These are phyloP conservation scores for Aspidiotus rigidus DNA, from an alignment of 2,888 invertebrate genomes.

Conservation along the genomic window DNA sequence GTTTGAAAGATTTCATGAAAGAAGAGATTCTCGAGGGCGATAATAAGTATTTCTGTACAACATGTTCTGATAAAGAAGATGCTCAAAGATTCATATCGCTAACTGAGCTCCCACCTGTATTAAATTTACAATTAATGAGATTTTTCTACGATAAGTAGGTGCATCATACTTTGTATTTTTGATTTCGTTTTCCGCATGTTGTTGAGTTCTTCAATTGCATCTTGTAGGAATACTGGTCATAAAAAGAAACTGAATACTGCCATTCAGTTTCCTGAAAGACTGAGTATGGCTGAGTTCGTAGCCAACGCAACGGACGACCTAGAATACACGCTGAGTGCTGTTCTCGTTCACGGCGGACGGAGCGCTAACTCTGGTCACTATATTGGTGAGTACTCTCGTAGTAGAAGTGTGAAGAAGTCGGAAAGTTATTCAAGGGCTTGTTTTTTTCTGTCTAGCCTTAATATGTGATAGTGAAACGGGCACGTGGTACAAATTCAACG, in stretches of 20 bases:
- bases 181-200: neutral
- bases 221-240: slow-evolving; percentile 47
- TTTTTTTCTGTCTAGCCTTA: slow-evolving; percentile 44
- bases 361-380: slow-evolving; percentile 60
- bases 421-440: neutral
- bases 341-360: slow-evolving; percentile 56
- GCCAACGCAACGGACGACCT: slow-evolving; percentile 40
- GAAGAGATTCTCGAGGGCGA: slow-evolving; percentile 52
- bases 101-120: slow-evolving; percentile 49
- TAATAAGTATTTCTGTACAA: slow-evolving; percentile 52
- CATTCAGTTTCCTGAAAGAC: slow-evolving; percentile 52
- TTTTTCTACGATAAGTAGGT: slow-evolving; percentile 53
- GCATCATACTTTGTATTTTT: neutral
- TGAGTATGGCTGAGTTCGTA: slow-evolving; percentile 51
- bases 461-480: slow-evolving; percentile 47
- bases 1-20: slow-evolving; percentile 50
- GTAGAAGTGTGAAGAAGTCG: neutral
- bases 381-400: slow-evolving; percentile 43
- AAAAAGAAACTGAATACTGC: slow-evolving; percentile 53
- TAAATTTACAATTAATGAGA: slow-evolving; percentile 53
- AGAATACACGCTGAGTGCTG: slow-evolving; percentile 53
- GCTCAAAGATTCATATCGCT: slow-evolving; percentile 50
- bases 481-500: slow-evolving; percentile 58
- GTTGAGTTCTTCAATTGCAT: slow-evolving; percentile 24
- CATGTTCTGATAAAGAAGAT: slow-evolving; percentile 51